Evolutionary conservation across 2,888 invertebrate genomes (phyloP).

Genomic region (Nomada fucata): DNA sequence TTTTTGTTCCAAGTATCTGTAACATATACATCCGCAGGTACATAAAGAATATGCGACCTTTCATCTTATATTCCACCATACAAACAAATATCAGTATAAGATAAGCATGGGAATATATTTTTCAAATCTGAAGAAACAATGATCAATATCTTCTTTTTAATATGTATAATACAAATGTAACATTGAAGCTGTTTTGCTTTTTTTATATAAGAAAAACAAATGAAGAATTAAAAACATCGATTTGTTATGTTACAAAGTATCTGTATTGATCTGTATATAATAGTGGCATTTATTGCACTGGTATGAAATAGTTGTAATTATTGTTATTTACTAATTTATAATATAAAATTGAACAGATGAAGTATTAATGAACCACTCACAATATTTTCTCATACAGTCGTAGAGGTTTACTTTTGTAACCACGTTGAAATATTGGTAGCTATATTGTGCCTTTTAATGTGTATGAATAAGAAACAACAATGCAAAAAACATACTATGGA

Average conservation of each 20-base stretch:
- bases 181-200: constrained; percentile 23
- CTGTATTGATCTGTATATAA: constrained; percentile 54
- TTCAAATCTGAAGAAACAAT: constrained; percentile 22
- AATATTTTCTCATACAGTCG: constrained; percentile 70
- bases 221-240: constrained; percentile 46
- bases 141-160: constrained; percentile 27
- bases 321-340: constrained; percentile 61
- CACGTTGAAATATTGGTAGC: constrained; percentile 83
- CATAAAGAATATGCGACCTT: constrained; percentile 15
- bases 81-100: constrained; percentile 44
- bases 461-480: constrained; percentile 79
- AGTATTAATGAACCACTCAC: constrained; percentile 72
- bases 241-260: constrained; percentile 53
- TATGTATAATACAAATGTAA: constrained; percentile 13
- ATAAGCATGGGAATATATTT: constrained; percentile 46
- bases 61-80: constrained; percentile 26
- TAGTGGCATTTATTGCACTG: constrained; percentile 50
- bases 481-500: constrained; percentile 80
- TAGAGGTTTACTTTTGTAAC: constrained; percentile 79
- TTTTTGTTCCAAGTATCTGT: constrained; percentile 28
- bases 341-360: constrained; percentile 64
- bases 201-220: constrained; percentile 27
- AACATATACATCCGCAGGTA: constrained; percentile 14
- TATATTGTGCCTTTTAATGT: constrained; percentile 83
- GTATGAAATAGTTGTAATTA: constrained; percentile 52